Percentiles rank a stretch among this genome's conserved stretches.
Conservation (phyloP, 2,113 vertebrate species). For the Quiscalus mexicanus region DNA sequence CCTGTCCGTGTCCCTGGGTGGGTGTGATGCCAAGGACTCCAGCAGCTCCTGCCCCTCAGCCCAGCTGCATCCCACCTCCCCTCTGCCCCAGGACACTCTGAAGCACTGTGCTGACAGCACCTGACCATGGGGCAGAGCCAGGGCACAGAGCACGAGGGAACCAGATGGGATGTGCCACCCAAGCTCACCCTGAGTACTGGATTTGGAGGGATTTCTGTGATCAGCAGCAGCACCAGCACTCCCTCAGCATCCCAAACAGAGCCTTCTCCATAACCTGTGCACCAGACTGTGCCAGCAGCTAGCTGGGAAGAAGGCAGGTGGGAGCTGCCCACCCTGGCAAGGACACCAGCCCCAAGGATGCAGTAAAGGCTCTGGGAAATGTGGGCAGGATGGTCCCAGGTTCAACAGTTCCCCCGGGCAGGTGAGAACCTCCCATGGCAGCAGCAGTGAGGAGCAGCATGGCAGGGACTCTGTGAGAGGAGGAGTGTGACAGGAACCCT, state of each 20-base stretch:
- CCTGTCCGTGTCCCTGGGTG: fast-evolving
- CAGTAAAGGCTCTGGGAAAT: background rate
- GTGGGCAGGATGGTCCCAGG: background rate
- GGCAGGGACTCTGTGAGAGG: background rate
- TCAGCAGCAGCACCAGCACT: background rate
- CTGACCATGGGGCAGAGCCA: fast-evolving
- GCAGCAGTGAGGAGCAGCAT: background rate
- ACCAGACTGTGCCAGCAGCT: background rate
- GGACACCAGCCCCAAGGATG: background rate
- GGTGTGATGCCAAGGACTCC: background rate
- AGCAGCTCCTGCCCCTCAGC: background rate
- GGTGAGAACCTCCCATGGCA: background rate
- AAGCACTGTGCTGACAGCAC: background rate
- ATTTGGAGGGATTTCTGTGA: background rate
- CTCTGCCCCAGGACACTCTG: background rate
- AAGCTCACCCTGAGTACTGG: background rate
- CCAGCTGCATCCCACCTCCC: background rate
- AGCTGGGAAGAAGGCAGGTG: background rate
- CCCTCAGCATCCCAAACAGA: background rate
- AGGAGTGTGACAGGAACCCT: background rate
- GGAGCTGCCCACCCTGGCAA: background rate
- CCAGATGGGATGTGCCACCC: background rate
- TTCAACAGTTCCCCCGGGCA: background rate
- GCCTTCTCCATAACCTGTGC: background rate
- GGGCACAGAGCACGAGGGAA: background rate